A percentile compares a stretch with the other conserved stretches of the same genome.
These are phyloP conservation scores for Branchinecta sandiegonensis DNA, from an alignment of 2,888 invertebrate species.

Conservation along the genomic window DNA sequence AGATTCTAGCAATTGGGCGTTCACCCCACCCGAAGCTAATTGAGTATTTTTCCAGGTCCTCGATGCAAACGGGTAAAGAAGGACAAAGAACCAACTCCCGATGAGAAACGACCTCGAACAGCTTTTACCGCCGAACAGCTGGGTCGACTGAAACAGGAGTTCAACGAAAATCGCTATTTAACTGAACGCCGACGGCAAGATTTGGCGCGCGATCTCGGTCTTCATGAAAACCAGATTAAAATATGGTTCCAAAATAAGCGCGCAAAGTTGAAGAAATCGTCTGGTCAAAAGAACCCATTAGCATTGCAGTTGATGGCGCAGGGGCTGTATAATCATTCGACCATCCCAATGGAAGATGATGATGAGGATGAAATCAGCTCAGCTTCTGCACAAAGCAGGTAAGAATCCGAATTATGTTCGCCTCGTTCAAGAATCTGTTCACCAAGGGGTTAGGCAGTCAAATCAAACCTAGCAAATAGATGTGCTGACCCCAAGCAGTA, in stretches of 20 bases:
- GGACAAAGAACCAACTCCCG: conserved; percentile 37
- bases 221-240: conserved; percentile 94
- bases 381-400: background rate
- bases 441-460: too few relatives aligned
- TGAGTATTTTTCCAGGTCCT: conserved; percentile 40
- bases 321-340: conserved; percentile 79
- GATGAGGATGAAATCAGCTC: conserved; percentile 43
- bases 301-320: conserved; percentile 86
- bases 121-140: conserved; percentile 91
- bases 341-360: conserved; percentile 59
- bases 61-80: conserved; percentile 41
- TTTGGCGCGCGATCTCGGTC: conserved; percentile 71
- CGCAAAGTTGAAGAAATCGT: conserved; percentile 87
- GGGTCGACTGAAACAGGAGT: conserved; percentile 78
- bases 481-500: too few relatives aligned
- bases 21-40: background rate
- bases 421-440: too few relatives aligned
- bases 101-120: conserved; percentile 85
- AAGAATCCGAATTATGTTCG: background rate
- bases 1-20: too few relatives aligned
- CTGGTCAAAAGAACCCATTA: conserved; percentile 66
- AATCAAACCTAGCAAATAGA: too few relatives aligned
- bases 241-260: conserved; percentile 88
- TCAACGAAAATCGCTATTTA: conserved; percentile 78
- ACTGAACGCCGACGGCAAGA: conserved; percentile 81